Evolutionary conservation across 2,888 invertebrate species (phyloP).

Genomic region (Cabera pusaria): DNA sequence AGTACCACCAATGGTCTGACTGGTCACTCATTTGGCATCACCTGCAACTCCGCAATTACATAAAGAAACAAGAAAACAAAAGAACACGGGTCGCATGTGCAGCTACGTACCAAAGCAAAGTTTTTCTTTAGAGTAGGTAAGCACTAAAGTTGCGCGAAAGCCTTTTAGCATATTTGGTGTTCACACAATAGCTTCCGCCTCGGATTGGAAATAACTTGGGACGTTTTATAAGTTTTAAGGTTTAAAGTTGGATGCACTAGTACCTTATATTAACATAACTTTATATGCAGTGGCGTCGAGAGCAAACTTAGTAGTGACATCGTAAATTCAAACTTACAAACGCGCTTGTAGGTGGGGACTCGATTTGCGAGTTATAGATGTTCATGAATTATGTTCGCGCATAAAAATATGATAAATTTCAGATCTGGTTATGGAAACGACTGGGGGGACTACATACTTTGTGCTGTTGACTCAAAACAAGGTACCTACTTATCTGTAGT

Average conservation of each 20-base stretch:
- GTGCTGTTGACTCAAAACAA: constrained; percentile 2
- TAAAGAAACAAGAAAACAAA: constrained; percentile 6
- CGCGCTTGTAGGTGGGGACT: constrained; percentile 64
- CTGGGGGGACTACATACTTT: not conserved
- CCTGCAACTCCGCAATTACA: too few species aligned
- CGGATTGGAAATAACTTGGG: constrained; percentile 58
- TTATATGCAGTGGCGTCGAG: constrained; percentile 73
- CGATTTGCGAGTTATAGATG: constrained; percentile 69
- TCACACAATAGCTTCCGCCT: constrained; percentile 45
- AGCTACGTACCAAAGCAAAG: constrained; percentile 10
- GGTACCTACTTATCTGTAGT: too few species aligned
- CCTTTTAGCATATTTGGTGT: constrained; percentile 32
- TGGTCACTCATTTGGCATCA: too few species aligned
- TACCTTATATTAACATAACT: constrained; percentile 72
- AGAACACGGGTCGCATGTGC: constrained; percentile 11
- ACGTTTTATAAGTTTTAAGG: constrained; percentile 73
- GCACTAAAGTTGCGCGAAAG: constrained; percentile 19
- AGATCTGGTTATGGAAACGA: constrained; percentile 16
- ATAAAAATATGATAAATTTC: constrained; percentile 43
- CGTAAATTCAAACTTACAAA: constrained; percentile 80
- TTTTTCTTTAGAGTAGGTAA: constrained; percentile 20
- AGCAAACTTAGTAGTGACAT: constrained; percentile 69
- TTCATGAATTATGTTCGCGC: constrained; percentile 55
- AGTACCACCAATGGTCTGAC: too few species aligned
- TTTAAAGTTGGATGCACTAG: constrained; percentile 63